Evolutionary conservation across 2,888 invertebrate genomes (phyloP).

Genomic region (Ochropacha duplaris): DNA sequence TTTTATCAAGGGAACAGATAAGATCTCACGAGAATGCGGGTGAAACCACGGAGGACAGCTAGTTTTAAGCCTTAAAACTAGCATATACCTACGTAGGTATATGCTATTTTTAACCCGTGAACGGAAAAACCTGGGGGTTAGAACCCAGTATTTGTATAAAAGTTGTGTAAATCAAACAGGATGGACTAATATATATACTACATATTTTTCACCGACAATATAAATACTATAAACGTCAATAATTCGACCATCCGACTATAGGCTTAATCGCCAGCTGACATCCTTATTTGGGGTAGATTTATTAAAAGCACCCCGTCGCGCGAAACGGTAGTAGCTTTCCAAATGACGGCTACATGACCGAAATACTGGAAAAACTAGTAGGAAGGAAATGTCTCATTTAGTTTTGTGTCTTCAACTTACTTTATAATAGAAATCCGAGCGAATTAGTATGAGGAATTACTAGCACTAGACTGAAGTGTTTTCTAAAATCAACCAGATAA

Average conservation of each 20-base stretch:
- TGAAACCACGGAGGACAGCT: too few species aligned
- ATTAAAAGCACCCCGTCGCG: slow-evolving; percentile 76
- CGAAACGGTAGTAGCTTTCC: slow-evolving; percentile 23
- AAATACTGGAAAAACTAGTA: background rate
- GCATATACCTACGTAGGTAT: too few species aligned
- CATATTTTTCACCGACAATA: too few species aligned
- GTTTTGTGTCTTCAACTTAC: background rate
- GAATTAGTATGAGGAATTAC: background rate
- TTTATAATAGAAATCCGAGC: background rate
- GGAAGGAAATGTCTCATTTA: background rate
- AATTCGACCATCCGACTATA: background rate
- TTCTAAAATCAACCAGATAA: background rate
- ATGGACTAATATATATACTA: too few species aligned
- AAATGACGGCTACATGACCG: slow-evolving; percentile 13
- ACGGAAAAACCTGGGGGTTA: too few species aligned
- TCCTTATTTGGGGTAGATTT: slow-evolving; percentile 54
- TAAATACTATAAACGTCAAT: background rate
- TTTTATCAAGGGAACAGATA: too few species aligned
- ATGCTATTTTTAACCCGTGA: too few species aligned
- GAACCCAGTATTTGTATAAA: too few species aligned
- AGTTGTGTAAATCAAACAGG: too few species aligned
- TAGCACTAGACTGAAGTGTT: background rate
- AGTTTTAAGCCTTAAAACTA: too few species aligned
- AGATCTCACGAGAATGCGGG: too few species aligned
- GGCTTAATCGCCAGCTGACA: slow-evolving; percentile 18